Evolutionary conservation across 2,888 invertebrate genomes (phyloP).

Genomic region (Agonopterix heracliana): DNA sequence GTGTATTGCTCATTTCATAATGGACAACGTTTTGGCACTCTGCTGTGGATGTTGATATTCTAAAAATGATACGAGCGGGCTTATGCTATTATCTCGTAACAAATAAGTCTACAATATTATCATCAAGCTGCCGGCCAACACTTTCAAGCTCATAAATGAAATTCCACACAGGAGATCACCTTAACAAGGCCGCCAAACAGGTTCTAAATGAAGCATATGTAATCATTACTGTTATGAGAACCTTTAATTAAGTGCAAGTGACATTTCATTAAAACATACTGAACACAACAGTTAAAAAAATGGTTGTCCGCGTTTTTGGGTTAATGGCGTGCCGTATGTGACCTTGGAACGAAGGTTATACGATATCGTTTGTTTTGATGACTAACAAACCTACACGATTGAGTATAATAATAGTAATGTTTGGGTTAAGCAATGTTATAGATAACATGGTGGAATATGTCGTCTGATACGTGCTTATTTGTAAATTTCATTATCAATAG

Average conservation of each 20-base stretch:
- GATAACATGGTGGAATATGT: too few species aligned
- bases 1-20: too few species aligned
- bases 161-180: conserved; percentile 35
- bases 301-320: conserved; percentile 30
- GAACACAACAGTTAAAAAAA: conserved; percentile 14
- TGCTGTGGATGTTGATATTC: too few species aligned
- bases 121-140: conserved; percentile 7
- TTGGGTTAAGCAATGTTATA: neutral
- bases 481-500: too few species aligned
- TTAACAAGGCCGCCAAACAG: conserved; percentile 40
- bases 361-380: conserved; percentile 28
- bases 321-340: conserved; percentile 28
- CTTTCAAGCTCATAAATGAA: conserved; percentile 20
- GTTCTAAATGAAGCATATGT: conserved; percentile 37
- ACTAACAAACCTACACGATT: conserved; percentile 12
- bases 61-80: too few species aligned
- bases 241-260: conserved; percentile 35
- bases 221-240: conserved; percentile 41
- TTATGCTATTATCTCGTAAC: too few species aligned
- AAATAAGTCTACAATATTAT: too few species aligned
- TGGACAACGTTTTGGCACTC: too few species aligned
- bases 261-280: conserved; percentile 23
- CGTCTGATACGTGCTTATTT: too few species aligned
- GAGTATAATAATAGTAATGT: neutral
- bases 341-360: conserved; percentile 35